A percentile compares a stretch with the other conserved stretches of the same genome.
Evolutionary conservation across 2,888 invertebrate genomes (phyloP).

Genomic region (Amaurobius ferox): DNA sequence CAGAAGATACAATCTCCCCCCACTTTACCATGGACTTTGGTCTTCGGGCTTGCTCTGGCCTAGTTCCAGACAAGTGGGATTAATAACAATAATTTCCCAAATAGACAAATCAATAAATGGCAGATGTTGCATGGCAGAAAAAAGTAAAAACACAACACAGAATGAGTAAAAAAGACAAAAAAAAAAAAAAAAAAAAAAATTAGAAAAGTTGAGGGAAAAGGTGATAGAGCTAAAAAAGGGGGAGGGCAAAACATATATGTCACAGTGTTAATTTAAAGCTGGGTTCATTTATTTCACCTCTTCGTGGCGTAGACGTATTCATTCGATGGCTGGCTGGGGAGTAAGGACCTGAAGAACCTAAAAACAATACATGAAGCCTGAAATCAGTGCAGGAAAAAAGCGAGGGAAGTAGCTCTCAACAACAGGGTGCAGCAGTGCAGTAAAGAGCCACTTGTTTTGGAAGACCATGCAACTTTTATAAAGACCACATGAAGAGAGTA

Average conservation of each 20-base stretch:
- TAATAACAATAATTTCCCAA: too few species aligned
- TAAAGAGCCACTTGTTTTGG: slow-evolving; percentile 56
- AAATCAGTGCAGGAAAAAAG: slow-evolving; percentile 71
- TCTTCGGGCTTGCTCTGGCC: too few species aligned
- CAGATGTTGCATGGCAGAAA: slow-evolving; percentile 33
- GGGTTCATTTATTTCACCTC: slow-evolving; percentile 76
- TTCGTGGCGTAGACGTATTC: slow-evolving; percentile 76
- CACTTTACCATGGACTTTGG: too few species aligned
- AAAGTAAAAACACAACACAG: slow-evolving; percentile 1
- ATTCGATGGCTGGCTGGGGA: slow-evolving; percentile 78
- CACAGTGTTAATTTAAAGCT: slow-evolving; percentile 35
- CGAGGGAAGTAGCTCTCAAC: slow-evolving; percentile 68
- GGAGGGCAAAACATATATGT: slow-evolving; percentile 17
- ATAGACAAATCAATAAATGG: too few species aligned
- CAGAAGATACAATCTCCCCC: too few species aligned
- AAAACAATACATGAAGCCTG: slow-evolving; percentile 71
- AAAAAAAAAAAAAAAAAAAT: neutral
- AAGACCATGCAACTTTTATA: slow-evolving; percentile 52
- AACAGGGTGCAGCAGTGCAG: slow-evolving; percentile 69
- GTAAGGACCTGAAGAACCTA: slow-evolving; percentile 77
- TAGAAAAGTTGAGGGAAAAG: slow-evolving; percentile 13
- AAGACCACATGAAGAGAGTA: too few species aligned
- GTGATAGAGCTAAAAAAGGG: slow-evolving; percentile 18
- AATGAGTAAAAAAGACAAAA: neutral
- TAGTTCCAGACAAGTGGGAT: too few species aligned